A percentile compares a stretch with the other conserved stretches of the same genome.
These are phyloP conservation scores for Macrostomum cliftonense DNA, from an alignment of 2,888 invertebrate species.

Conservation along the genomic window DNA sequence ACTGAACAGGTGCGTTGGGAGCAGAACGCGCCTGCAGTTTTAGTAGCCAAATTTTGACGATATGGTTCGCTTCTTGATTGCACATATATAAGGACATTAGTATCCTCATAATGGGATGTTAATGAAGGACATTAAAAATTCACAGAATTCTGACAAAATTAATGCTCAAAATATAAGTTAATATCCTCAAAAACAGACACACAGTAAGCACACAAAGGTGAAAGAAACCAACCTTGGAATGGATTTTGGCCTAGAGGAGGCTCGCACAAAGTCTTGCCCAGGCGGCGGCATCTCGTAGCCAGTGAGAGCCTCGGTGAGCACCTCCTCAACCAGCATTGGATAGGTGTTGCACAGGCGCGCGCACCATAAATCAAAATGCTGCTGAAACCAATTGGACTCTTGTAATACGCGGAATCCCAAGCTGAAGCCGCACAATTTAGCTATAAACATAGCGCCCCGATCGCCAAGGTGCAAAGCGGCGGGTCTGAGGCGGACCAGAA, in stretches of 20 bases:
- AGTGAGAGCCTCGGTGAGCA: conserved; percentile 67
- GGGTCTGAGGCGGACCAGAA: conserved; percentile 53
- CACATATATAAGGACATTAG: too few relatives aligned
- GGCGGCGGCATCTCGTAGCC: conserved; percentile 60
- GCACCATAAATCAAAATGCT: conserved; percentile 61
- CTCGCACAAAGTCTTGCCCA: conserved; percentile 36
- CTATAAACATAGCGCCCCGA: conserved; percentile 55
- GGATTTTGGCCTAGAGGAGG: conserved; percentile 25
- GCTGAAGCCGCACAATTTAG: conserved; percentile 55
- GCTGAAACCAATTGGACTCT: conserved; percentile 48
- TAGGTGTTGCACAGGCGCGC: conserved; percentile 46
- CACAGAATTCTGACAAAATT: too few relatives aligned
- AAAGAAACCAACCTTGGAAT: conserved; percentile 17
- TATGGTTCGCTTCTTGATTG: too few relatives aligned
- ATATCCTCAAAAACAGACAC: too few relatives aligned
- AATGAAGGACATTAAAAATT: too few relatives aligned
- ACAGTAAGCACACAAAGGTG: too few relatives aligned
- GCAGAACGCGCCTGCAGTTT: conserved; percentile 33
- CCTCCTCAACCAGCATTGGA: conserved; percentile 67
- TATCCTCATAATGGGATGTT: too few relatives aligned
- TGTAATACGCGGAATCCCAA: conserved; percentile 49
- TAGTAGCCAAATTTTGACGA: too few relatives aligned
- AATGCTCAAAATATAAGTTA: too few relatives aligned
- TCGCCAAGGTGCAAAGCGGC: conserved; percentile 50
- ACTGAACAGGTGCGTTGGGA: conserved; percentile 64